A percentile compares a stretch with the other conserved stretches of the same genome.
Evolutionary conservation across 2,797 vertebrate species (phyloP).

Genomic region (Rhinophrynus dorsalis): DNA sequence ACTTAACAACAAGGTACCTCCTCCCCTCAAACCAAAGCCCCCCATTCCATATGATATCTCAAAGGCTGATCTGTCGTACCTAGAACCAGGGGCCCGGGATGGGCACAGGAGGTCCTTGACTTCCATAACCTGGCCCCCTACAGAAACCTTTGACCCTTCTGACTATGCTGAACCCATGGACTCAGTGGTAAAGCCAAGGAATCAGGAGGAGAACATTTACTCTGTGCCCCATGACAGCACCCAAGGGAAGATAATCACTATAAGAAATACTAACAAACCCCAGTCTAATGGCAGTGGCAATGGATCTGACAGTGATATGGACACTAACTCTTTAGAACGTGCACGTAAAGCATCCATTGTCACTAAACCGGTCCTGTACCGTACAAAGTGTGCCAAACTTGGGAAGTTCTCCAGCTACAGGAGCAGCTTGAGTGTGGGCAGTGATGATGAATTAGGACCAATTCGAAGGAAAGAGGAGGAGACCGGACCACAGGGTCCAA

Average conservation of each 20-base stretch:
- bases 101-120: slow-evolving; percentile 82
- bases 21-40: slow-evolving; percentile 90
- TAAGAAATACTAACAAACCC: slow-evolving; percentile 90
- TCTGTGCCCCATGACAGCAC: slow-evolving; percentile 96
- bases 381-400: slow-evolving; percentile 83
- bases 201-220: slow-evolving; percentile 92
- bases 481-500: slow-evolving; percentile 70
- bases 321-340: slow-evolving; percentile 89
- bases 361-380: slow-evolving; percentile 86
- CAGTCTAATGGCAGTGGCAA: slow-evolving; percentile 89
- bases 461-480: slow-evolving; percentile 84
- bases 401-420: slow-evolving; percentile 90
- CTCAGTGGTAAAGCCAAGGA: slow-evolving; percentile 86
- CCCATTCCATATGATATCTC: slow-evolving; percentile 84
- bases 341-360: slow-evolving; percentile 79
- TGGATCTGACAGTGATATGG: slow-evolving; percentile 92
- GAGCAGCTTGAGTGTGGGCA: slow-evolving; percentile 89
- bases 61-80: slow-evolving; percentile 79
- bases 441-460: slow-evolving; percentile 88
- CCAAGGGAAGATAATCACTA: slow-evolving; percentile 96
- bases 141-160: slow-evolving; percentile 90
- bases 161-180: slow-evolving; percentile 96
- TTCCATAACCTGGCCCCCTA: slow-evolving; percentile 79
- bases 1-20: slow-evolving; percentile 89
- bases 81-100: slow-evolving; percentile 77